A percentile compares a stretch with the other conserved stretches of the same genome.
These are phyloP conservation scores for Orchestia grillus DNA, from an alignment of 1,140 invertebrate species.

Conservation along the genomic window DNA sequence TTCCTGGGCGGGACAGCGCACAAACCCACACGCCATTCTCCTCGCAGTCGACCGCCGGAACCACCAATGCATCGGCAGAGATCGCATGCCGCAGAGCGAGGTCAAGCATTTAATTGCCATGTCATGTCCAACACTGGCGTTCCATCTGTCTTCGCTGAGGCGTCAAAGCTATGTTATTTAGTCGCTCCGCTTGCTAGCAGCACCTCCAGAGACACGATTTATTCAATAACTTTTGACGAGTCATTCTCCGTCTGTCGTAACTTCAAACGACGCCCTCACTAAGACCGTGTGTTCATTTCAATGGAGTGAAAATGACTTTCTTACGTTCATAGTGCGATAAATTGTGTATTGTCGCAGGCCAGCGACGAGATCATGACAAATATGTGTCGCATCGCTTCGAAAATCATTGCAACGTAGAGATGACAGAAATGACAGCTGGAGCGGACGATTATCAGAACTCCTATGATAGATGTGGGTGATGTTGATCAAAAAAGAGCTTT, in stretches of 20 bases:
- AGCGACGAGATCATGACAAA: neutral
- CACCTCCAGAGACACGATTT: neutral
- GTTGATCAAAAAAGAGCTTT: neutral
- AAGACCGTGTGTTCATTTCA: neutral
- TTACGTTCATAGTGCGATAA: neutral
- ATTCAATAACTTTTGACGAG: slow-evolving; percentile 19
- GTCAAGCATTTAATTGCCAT: slow-evolving; percentile 23
- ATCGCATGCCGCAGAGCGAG: neutral
- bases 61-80: neutral
- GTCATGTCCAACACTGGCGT: neutral
- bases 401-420: neutral
- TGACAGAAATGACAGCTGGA: neutral
- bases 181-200: neutral
- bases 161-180: slow-evolving; percentile 45
- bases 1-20: neutral
- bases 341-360: neutral
- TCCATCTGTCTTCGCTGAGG: slow-evolving; percentile 28
- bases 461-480: neutral
- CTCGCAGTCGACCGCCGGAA: neutral
- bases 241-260: neutral
- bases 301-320: neutral
- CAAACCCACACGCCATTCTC: neutral
- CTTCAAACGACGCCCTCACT: neutral
- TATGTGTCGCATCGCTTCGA: neutral
- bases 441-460: neutral